Evolutionary conservation across 1,140 invertebrate species (phyloP), one percentile per base, ranked within the genome.

Genomic region (Aphidius ervi): DNA sequence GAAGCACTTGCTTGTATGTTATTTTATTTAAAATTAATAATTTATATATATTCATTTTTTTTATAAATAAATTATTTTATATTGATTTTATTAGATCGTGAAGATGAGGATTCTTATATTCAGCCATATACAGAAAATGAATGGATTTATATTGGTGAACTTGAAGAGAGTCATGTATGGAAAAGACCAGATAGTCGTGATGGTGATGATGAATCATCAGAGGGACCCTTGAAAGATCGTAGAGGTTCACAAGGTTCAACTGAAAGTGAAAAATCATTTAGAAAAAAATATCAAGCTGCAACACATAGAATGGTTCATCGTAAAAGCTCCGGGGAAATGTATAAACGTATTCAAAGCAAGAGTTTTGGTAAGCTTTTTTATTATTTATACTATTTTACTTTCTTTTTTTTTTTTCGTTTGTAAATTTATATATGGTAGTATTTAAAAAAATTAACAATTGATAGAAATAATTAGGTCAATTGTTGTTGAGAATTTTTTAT

Each of bases 311-410:
- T 96, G 80, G 90, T 96, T 0, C 93, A 96, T 77, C 82, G 93
- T 59, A 92, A 94, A 74, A 92, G 91, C n/a, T 93, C 90, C 68
- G 85, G 93, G 10, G 93, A 96, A 78, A 91, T 95, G 85, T 94
- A 94, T 69, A 87, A 88, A 72, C 83, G 92, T 61, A 87, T 95
- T 66, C 86, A 89, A 10, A 86, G 87, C 23, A 92, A 92, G 67
- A 87, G 86, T 53, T 94, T 96, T 71, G 90, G 93, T 95, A 81
- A 86, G 83, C 16, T 16, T 16, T 16, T 16, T 16, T 16, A 16
- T 16, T 16, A 16, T 85, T 63, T 61, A 9, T 65, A 42, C 37
- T 48, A 9, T 9, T 6, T n/a, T n/a, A n/a, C n/a, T n/a, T n/a
- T n/a, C n/a, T n/a, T n/a, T n/a, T 42, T 10, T 43, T 47, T 46